A percentile compares a stretch with the other conserved stretches of the same genome.
Conservation (phyloP, 2,797 vertebrate genomes). For the Sebastes vulpes region DNA sequence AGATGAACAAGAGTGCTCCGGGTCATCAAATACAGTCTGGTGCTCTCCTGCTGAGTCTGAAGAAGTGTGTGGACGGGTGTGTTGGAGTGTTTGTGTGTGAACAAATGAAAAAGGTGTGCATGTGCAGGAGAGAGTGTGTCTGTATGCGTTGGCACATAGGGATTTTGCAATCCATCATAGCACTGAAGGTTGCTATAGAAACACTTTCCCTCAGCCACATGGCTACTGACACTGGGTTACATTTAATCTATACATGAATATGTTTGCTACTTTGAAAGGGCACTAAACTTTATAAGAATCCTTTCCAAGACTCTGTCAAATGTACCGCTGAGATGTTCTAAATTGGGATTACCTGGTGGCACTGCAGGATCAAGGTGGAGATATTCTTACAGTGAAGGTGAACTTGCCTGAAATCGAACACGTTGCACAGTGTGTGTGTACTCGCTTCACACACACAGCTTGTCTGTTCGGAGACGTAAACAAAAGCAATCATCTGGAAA, state of each 20-base stretch:
- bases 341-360: background rate
- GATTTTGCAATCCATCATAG: slow-evolving; percentile 42
- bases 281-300: slow-evolving; percentile 5
- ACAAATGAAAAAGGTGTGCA: background rate
- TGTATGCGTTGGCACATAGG: background rate
- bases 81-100: slow-evolving; percentile 1
- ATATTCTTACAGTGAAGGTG: background rate
- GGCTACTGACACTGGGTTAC: slow-evolving; percentile 22
- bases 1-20: slow-evolving; percentile 13
- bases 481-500: background rate
- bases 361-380: background rate
- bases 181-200: slow-evolving; percentile 67
- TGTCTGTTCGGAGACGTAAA: background rate
- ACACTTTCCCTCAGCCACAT: slow-evolving; percentile 37
- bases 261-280: slow-evolving; percentile 29
- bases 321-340: background rate
- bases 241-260: slow-evolving; percentile 47
- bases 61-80: background rate
- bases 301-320: background rate
- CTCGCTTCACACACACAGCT: background rate
- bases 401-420: background rate
- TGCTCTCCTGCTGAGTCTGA: slow-evolving; percentile 41
- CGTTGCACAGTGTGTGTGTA: background rate
- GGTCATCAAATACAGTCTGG: slow-evolving; percentile 39
- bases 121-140: background rate